These are phyloP conservation scores for Capromys pilorides DNA, from an alignment of 2,797 vertebrate genomes.

Conservation along the genomic window DNA sequence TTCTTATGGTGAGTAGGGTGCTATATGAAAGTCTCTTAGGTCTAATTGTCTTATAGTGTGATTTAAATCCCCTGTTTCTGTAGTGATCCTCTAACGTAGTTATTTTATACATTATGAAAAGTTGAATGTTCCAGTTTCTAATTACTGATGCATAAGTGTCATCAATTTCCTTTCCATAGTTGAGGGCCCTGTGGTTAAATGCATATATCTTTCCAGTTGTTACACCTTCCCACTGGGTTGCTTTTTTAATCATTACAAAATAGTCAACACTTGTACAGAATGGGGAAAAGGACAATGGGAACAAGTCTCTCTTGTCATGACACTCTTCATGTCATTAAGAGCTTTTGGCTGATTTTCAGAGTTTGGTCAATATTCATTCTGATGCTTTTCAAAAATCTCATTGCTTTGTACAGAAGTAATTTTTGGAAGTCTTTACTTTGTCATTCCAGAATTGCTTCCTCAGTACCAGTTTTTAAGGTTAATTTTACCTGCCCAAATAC, in stretches of 20 bases:
- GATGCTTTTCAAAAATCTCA: background rate
- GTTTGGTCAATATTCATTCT: conserved; percentile 20
- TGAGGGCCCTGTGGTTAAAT: background rate
- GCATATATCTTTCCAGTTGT: background rate
- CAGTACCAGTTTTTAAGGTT: conserved; percentile 5
- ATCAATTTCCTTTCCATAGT: background rate
- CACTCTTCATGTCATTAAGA: background rate
- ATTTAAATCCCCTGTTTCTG: background rate
- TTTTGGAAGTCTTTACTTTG: conserved; percentile 1
- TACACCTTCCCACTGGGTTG: background rate
- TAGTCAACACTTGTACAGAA: background rate
- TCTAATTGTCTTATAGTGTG: background rate
- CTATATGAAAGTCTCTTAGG: background rate
- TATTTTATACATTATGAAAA: background rate
- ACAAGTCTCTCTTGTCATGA: background rate
- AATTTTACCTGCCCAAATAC: conserved; percentile 31
- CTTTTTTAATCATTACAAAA: conserved; percentile 14
- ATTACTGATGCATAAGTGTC: background rate
- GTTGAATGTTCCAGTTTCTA: background rate
- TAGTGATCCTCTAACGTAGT: background rate
- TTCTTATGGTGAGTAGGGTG: background rate
- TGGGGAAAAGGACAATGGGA: background rate
- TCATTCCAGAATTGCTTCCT: conserved; percentile 12
- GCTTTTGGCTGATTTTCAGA: background rate
- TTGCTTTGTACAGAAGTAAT: background rate